Conservation (phyloP, 2,888 invertebrate species). For the Orthosia gracilis region DNA sequence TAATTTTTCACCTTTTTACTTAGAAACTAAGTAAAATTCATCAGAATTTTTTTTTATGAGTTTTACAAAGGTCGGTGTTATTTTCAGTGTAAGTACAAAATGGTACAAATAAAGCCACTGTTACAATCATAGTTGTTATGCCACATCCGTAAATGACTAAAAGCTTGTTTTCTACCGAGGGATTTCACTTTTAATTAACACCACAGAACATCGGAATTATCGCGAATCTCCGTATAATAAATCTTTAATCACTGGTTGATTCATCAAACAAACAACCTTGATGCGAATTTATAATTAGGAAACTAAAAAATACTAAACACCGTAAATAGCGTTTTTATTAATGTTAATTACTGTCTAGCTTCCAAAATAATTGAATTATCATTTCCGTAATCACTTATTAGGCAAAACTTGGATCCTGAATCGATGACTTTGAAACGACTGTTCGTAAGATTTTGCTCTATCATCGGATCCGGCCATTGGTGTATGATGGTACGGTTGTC, state of each 20-base stretch:
- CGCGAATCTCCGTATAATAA: conserved; percentile 43
- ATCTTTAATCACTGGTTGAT: conserved; percentile 48
- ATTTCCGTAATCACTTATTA: conserved; percentile 53
- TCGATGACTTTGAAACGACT: conserved; percentile 32
- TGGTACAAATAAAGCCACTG: not conserved
- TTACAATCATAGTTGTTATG: not conserved
- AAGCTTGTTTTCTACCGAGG: conserved; percentile 18
- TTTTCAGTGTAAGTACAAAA: not conserved
- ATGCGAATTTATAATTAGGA: conserved; percentile 35
- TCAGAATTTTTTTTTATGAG: not conserved
- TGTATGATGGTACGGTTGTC: not conserved
- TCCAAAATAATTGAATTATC: conserved; percentile 44
- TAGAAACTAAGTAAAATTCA: too few species aligned
- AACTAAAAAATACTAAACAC: conserved; percentile 36
- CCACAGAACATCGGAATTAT: conserved; percentile 15
- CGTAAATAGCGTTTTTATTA: conserved; percentile 47
- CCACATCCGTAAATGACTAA: not conserved
- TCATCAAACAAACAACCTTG: conserved; percentile 53
- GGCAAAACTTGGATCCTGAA: conserved; percentile 5
- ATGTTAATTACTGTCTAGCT: conserved; percentile 50
- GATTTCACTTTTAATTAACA: conserved; percentile 12
- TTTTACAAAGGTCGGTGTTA: not conserved
- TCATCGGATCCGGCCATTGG: conserved; percentile 1
- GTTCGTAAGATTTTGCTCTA: conserved; percentile 21
- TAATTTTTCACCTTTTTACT: too few species aligned